These are phyloP conservation scores for Sitta carolinensis DNA, from an alignment of 2,797 vertebrate genomes.

Conservation along the genomic window DNA sequence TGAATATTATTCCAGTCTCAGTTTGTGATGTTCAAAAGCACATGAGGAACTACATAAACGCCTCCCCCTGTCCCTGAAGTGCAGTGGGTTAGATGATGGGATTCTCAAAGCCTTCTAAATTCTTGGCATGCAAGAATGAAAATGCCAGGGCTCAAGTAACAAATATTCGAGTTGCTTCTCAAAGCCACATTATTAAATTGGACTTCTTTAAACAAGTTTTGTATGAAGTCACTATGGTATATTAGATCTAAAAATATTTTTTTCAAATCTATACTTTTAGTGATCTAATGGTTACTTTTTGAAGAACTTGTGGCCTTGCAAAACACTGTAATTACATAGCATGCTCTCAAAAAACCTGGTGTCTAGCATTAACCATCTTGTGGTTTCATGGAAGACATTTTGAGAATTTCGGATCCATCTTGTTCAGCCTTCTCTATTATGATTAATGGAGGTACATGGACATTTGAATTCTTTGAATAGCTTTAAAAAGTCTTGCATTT, in stretches of 20 bases:
- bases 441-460: neutral
- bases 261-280: neutral
- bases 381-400: constrained; percentile 14
- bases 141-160: neutral
- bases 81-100: neutral
- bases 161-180: neutral
- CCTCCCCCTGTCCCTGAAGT: neutral
- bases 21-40: neutral
- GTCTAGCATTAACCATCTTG: neutral
- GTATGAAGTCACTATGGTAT: neutral
- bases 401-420: neutral
- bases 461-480: neutral
- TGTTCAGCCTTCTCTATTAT: neutral
- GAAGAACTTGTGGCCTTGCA: neutral
- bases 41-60: fast-evolving
- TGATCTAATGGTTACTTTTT: neutral
- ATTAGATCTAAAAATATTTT: neutral
- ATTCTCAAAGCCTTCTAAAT: neutral
- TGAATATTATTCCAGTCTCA: neutral
- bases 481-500: neutral
- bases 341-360: neutral
- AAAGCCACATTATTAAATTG: neutral
- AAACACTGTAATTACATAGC: neutral
- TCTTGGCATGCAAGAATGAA: neutral
- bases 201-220: neutral